Evolutionary conservation across 2,113 vertebrate genomes (phyloP).

Genomic region (Cinclus cinclus): DNA sequence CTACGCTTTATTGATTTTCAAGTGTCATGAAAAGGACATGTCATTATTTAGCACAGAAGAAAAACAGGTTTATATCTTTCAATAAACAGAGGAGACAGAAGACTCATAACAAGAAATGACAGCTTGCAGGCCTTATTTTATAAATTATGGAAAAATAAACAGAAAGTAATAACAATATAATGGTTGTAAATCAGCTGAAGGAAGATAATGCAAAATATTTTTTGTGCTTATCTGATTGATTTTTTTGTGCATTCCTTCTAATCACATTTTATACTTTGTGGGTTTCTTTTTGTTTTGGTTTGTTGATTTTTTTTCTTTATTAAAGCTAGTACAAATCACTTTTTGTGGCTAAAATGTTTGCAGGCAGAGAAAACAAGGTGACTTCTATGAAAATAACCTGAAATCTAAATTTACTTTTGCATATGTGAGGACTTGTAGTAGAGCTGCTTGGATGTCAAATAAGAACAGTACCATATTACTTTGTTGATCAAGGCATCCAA

Average conservation of each 20-base stretch:
- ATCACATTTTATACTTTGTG: background rate
- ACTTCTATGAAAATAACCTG: background rate
- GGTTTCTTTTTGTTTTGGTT: background rate
- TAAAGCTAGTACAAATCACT: background rate
- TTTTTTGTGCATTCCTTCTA: background rate
- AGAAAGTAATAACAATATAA: background rate
- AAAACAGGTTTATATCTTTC: background rate
- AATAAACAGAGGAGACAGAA: background rate
- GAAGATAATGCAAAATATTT: background rate
- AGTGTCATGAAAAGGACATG: background rate
- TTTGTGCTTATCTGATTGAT: background rate
- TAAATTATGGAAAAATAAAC: background rate
- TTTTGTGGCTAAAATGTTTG: background rate
- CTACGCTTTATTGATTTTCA: constrained; percentile 35
- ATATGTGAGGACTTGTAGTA: background rate
- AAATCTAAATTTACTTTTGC: background rate
- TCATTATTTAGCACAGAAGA: constrained; percentile 25
- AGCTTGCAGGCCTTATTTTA: background rate
- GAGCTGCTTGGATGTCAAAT: background rate
- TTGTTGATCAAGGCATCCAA: background rate
- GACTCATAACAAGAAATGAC: background rate
- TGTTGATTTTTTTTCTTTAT: background rate
- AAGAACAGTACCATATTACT: background rate
- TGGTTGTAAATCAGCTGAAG: background rate
- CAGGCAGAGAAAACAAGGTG: background rate